Evolutionary conservation across 2,797 vertebrate species (phyloP).

Genomic region (Poecilia velifera): DNA sequence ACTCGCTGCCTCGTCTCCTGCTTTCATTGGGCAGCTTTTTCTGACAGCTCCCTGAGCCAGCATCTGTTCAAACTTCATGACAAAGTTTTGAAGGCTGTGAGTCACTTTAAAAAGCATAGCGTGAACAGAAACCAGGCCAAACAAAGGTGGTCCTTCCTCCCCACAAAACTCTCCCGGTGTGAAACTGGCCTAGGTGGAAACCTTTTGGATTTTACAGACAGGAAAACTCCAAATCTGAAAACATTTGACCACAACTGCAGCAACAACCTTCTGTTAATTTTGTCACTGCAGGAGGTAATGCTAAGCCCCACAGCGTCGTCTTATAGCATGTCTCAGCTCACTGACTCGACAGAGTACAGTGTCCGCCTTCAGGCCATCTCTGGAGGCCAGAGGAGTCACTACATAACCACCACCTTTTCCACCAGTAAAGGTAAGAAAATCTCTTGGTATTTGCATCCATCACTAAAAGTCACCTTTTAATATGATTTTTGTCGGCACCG

Average conservation of each 20-base stretch:
- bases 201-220: background rate
- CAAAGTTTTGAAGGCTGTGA: background rate
- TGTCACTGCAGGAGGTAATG: constrained; percentile 83
- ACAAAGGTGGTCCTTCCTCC: background rate
- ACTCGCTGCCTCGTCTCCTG: background rate
- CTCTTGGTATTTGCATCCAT: background rate
- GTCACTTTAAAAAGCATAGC: background rate
- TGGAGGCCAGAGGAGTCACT: constrained; percentile 81
- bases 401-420: constrained; percentile 80
- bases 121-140: background rate
- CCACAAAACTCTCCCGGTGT: background rate
- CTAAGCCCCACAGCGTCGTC: constrained; percentile 86
- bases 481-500: background rate
- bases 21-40: background rate
- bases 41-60: background rate
- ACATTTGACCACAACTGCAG: background rate
- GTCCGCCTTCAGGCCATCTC: constrained; percentile 85
- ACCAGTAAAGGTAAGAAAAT: constrained; percentile 82
- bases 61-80: background rate
- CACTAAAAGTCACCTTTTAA: background rate
- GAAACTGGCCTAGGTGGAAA: background rate
- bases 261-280: background rate
- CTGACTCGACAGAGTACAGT: constrained; percentile 84
- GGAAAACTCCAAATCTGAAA: background rate
- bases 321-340: constrained; percentile 85